Evolutionary conservation across 2,797 vertebrate species (phyloP).

Genomic region (Eurystomus glaucurus): DNA sequence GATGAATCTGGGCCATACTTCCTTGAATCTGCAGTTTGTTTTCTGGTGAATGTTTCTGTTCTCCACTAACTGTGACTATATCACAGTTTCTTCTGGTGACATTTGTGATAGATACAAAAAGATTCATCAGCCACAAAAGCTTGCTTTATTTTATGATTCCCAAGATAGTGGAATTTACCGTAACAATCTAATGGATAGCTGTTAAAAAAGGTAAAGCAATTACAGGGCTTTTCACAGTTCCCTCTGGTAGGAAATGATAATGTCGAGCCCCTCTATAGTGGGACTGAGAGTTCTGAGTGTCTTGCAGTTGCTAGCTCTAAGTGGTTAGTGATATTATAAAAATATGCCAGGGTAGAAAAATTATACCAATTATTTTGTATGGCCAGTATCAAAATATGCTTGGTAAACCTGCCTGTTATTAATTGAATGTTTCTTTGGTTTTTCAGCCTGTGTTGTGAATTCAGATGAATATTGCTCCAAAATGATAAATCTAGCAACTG

Average conservation of each 20-base stretch:
- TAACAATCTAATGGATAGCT: conserved; percentile 14
- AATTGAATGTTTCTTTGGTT: conserved; percentile 17
- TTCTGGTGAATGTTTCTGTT: conserved; percentile 6
- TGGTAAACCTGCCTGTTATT: conserved; percentile 35
- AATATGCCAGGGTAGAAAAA: conserved; percentile 20
- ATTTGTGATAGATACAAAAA: not conserved
- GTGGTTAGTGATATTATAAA: conserved; percentile 25
- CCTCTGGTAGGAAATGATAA: not conserved
- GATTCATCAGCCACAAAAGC: not conserved
- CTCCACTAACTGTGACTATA: not conserved
- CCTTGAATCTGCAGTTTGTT: not conserved
- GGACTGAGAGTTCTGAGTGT: not conserved
- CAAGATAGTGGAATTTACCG: conserved; percentile 20
- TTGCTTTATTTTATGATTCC: conserved; percentile 32
- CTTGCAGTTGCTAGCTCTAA: not conserved
- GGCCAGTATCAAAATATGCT: not conserved
- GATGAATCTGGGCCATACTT: not conserved
- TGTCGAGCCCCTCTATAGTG: not conserved
- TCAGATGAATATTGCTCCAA: conserved; percentile 85
- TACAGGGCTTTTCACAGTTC: conserved; percentile 39
- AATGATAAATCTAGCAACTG: conserved; percentile 79
- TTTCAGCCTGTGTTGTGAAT: conserved; percentile 74
- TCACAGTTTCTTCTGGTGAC: conserved; percentile 1
- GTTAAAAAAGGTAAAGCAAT: conserved; percentile 41
- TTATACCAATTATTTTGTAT: not conserved